Base-by-base conservation (phyloP, 2,888 invertebrate species). In the Eubasilissa splendida region DNA sequence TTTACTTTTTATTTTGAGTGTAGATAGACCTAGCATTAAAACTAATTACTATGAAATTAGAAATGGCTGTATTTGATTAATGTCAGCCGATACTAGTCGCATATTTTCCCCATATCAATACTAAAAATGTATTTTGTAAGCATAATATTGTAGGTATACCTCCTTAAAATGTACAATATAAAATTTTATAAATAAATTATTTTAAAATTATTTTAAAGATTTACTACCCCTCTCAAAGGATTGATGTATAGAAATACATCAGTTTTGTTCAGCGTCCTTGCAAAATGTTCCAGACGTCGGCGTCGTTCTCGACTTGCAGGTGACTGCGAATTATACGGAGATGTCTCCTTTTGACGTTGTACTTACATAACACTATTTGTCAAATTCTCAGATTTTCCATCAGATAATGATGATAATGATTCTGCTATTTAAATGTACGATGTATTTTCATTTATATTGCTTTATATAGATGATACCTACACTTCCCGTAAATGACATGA, bases 241-340 rank as follows among this genome's bases (percentile, higher is more conserved):
- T 42, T 42, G 33, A 66, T 33, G 33, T n/a, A 42, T 42, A n/a
- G 14, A n/a, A 71, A 53, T 71, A 53, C 54, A 31, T 50, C 66
- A 42, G 33, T 58, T 33, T 58, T 54, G 73, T 58, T 31, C 42
- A 58, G 50, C 73, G n/a, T 73, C 73, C 31, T 58, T n/a, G 33
- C 56, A 73, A 58, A 73, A 56, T 58, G 73, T 33, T 73, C 11
- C 73, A 14, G 58, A 73, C 73, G 33, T n/a, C 56, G 8, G 22
- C 22, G 22, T 22, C 22, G 22, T 22, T 22, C 22, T 22, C 22
- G 22, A 9, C 56, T 33, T 22, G 71, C 31, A 73, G 33, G 56
- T 58, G 73, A 73, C 58, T 73, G 73, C 56, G 58, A 31, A 58
- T 58, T 33, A 33, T 73, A 73, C 52, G 50, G 59, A n/a, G 59